Evolutionary conservation across 2,113 vertebrate genomes (phyloP).

Genomic region (Zosterops borbonicus): DNA sequence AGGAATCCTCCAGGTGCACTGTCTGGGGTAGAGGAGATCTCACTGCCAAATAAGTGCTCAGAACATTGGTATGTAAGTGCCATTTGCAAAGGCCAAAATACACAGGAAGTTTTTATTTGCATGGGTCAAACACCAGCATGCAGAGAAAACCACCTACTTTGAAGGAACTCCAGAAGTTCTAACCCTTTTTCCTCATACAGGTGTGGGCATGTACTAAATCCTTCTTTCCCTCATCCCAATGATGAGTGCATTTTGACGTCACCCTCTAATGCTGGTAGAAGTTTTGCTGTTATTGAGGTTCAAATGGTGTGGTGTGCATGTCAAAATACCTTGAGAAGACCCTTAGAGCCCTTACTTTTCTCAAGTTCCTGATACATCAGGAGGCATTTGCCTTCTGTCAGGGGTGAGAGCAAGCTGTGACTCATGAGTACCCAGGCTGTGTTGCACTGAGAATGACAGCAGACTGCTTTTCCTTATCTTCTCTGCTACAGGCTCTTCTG

Average conservation of each 20-base stretch:
- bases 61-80: not conserved
- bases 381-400: not conserved
- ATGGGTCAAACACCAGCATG: not conserved
- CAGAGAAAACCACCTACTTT: not conserved
- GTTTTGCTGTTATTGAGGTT: not conserved
- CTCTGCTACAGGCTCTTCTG: not conserved
- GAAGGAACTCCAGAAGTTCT: not conserved
- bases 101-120: not conserved
- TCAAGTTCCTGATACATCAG: not conserved
- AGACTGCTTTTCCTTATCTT: conserved; percentile 15
- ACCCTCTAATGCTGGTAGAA: not conserved
- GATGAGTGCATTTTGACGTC: not conserved
- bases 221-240: not conserved
- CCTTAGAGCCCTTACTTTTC: not conserved
- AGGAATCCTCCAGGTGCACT: not conserved
- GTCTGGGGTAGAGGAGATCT: not conserved
- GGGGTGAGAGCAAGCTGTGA: not conserved
- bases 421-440: not conserved
- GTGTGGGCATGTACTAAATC: not conserved
- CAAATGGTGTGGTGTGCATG: not conserved
- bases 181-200: not conserved
- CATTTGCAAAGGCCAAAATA: not conserved
- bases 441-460: not conserved
- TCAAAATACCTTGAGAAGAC: not conserved
- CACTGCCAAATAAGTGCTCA: not conserved